A percentile compares a stretch with the other conserved stretches of the same genome.
These are phyloP conservation scores for Limonius californicus DNA, from an alignment of 1,140 invertebrate species.

Conservation along the genomic window DNA sequence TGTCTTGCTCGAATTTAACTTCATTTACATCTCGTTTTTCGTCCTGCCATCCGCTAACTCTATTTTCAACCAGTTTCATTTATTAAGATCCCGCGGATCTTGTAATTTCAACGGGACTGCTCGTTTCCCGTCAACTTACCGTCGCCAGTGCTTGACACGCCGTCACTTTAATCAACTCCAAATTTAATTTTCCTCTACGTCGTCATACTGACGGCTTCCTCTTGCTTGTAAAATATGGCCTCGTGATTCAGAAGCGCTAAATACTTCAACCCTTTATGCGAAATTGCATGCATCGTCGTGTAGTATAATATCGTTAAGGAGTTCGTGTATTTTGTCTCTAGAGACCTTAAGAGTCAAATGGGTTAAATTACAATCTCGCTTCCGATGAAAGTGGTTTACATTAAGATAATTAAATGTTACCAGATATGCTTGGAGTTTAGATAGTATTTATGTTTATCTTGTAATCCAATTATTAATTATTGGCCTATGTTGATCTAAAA, in stretches of 20 bases:
- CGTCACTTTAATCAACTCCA: slow-evolving; percentile 21
- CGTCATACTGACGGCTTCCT: slow-evolving; percentile 10
- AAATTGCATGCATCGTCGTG: neutral
- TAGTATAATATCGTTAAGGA: slow-evolving; percentile 10
- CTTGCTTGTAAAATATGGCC: neutral
- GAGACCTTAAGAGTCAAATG: neutral
- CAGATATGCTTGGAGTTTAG: no score
- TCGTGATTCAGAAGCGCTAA: neutral
- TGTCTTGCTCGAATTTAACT: neutral
- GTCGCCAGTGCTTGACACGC: slow-evolving; percentile 21
- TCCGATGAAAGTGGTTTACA: slow-evolving; percentile 22
- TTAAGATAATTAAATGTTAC: slow-evolving; percentile 18
- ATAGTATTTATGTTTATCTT: no score
- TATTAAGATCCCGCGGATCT: slow-evolving; percentile 19
- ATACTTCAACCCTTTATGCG: slow-evolving; percentile 8
- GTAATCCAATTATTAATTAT: no score
- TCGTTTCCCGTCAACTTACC: slow-evolving; percentile 28
- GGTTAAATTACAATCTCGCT: slow-evolving; percentile 14
- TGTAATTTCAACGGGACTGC: slow-evolving; percentile 25
- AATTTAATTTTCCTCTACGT: slow-evolving; percentile 22
- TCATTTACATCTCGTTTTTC: slow-evolving; percentile 3
- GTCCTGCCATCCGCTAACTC: slow-evolving; percentile 4
- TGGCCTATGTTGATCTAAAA: no score
- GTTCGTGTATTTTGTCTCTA: neutral
- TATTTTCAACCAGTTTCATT: slow-evolving; percentile 17